These are phyloP conservation scores for Labeo calbasu DNA, from an alignment of 2,797 vertebrate species.

Conservation along the genomic window DNA sequence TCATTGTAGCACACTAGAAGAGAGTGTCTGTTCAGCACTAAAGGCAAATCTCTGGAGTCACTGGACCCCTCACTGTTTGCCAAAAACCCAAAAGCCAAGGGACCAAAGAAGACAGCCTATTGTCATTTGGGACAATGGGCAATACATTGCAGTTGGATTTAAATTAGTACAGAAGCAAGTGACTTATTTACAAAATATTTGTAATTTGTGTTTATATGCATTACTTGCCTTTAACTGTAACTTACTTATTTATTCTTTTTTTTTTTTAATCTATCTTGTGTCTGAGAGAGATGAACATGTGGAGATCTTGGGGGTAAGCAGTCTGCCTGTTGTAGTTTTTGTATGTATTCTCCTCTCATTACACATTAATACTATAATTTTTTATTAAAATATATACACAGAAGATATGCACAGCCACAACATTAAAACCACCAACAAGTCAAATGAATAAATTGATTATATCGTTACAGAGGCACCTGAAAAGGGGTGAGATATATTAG, in stretches of 20 bases:
- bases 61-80: conserved; percentile 94
- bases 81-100: conserved; percentile 97
- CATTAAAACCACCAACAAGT: neutral
- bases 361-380: neutral
- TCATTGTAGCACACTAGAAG: conserved; percentile 87
- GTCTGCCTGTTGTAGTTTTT: neutral
- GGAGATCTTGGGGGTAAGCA: conserved; percentile 93
- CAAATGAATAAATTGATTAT: neutral
- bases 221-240: neutral
- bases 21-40: conserved; percentile 95
- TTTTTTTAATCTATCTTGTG: conserved; percentile 20
- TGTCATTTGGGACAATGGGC: neutral
- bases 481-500: neutral
- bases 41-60: conserved; percentile 94
- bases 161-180: neutral
- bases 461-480: neutral
- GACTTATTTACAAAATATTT: too few relatives aligned
- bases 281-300: conserved; percentile 94
- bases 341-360: neutral
- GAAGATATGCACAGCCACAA: neutral
- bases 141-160: neutral
- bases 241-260: neutral
- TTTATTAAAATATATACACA: neutral
- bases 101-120: conserved; percentile 87
- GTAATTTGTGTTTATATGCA: neutral